These are phyloP conservation scores for Tetragonula carbonaria DNA, from an alignment of 2,888 invertebrate genomes.

Conservation along the genomic window DNA sequence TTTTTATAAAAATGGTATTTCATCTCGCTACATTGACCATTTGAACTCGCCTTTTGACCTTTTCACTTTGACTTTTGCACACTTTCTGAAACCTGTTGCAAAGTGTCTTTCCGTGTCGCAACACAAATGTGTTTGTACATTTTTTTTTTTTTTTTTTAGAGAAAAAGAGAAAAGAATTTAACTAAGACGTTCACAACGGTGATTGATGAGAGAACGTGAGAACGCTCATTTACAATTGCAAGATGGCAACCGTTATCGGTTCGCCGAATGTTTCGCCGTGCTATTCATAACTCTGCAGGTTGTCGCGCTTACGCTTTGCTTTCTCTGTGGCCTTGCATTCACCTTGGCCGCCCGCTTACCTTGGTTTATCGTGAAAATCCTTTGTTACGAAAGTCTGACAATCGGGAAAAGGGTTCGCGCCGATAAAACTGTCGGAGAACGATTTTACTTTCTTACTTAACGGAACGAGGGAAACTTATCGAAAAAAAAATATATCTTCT, in stretches of 20 bases:
- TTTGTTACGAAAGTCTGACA: slow-evolving; percentile 43
- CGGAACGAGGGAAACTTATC: neutral
- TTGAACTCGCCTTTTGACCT: too few relatives aligned
- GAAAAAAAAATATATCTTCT: neutral
- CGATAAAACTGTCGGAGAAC: slow-evolving; percentile 5
- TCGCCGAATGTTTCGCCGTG: neutral
- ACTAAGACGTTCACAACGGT: neutral
- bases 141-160: too few relatives aligned
- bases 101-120: neutral
- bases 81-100: neutral
- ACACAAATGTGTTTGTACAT: too few relatives aligned
- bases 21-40: too few relatives aligned
- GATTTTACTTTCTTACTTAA: neutral
- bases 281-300: slow-evolving; percentile 34
- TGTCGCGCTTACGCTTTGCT: slow-evolving; percentile 35
- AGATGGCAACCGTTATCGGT: neutral
- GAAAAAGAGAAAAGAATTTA: too few relatives aligned
- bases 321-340: slow-evolving; percentile 27
- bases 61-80: neutral
- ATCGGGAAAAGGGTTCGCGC: slow-evolving; percentile 3
- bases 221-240: slow-evolving; percentile 10
- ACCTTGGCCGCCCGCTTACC: slow-evolving; percentile 82
- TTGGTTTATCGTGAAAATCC: slow-evolving; percentile 75
- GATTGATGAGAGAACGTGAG: neutral
- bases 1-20: too few relatives aligned